Conservation (phyloP, 2,888 invertebrate species). For the Philereme transversata region DNA sequence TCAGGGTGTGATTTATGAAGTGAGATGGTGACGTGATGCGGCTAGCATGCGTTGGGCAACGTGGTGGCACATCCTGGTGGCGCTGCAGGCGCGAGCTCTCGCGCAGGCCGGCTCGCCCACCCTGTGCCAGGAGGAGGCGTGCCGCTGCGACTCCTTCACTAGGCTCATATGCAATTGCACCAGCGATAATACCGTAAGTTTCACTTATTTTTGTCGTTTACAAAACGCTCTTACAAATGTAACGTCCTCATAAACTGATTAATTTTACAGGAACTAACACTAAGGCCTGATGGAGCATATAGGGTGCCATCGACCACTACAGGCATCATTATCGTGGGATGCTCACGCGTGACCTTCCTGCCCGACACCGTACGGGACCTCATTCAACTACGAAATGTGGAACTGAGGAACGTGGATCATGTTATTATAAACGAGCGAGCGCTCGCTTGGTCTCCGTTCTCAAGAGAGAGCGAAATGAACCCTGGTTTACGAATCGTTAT, state of each 20-base stretch:
- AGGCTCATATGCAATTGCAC: slow-evolving; percentile 84
- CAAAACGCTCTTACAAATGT: not conserved
- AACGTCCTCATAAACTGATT: slow-evolving; percentile 22
- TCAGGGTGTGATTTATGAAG: slow-evolving; percentile 48
- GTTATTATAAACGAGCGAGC: slow-evolving; percentile 86
- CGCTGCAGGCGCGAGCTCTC: slow-evolving; percentile 54
- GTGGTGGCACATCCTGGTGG: slow-evolving; percentile 65
- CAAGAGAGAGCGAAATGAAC: slow-evolving; percentile 87
- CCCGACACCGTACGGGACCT: slow-evolving; percentile 85
- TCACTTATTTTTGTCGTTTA: too few species aligned
- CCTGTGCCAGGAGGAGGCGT: slow-evolving; percentile 81
- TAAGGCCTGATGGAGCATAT: slow-evolving; percentile 83
- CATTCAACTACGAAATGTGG: slow-evolving; percentile 85
- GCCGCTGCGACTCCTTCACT: slow-evolving; percentile 83
- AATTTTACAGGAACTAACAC: slow-evolving; percentile 81
- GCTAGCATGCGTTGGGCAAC: slow-evolving; percentile 65
- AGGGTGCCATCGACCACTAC: slow-evolving; percentile 79
- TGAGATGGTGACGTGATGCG: slow-evolving; percentile 75
- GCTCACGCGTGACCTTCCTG: slow-evolving; percentile 84
- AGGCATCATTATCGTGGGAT: slow-evolving; percentile 87
- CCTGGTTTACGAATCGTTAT: slow-evolving; percentile 81
- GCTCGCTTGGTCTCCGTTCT: slow-evolving; percentile 83
- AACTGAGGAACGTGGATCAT: slow-evolving; percentile 85
- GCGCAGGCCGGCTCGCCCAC: slow-evolving; percentile 63
- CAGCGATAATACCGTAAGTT: slow-evolving; percentile 70